These are phyloP conservation scores for Micronisus gabar DNA, from an alignment of 2,113 vertebrate genomes.

Conservation along the genomic window DNA sequence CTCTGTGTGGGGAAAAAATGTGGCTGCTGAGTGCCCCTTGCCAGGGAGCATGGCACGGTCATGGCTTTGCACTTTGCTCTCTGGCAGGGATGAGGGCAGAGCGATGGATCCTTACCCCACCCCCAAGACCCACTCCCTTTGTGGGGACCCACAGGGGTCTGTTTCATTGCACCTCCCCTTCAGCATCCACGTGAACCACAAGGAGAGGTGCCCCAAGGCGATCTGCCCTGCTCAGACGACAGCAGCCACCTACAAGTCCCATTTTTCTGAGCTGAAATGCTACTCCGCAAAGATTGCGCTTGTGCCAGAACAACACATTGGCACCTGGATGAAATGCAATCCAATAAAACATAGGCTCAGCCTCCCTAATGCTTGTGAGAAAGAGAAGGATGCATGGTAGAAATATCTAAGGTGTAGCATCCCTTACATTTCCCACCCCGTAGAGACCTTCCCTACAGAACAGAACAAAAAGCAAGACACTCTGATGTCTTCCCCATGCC, in stretches of 20 bases:
- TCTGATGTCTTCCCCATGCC: background rate
- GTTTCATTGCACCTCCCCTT: background rate
- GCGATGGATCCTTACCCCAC: background rate
- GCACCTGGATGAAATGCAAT: background rate
- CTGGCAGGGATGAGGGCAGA: background rate
- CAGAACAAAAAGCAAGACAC: background rate
- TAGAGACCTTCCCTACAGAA: background rate
- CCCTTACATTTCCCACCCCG: background rate
- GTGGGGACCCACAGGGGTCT: background rate
- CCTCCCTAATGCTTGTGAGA: background rate
- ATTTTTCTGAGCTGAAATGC: background rate
- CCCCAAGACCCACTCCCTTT: background rate
- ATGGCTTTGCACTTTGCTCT: background rate
- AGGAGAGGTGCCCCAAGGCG: background rate
- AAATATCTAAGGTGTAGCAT: background rate
- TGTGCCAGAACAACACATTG: rapidly evolving
- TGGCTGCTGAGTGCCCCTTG: background rate
- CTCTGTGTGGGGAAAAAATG: conserved; percentile 69
- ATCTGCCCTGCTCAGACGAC: background rate
- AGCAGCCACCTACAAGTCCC: background rate
- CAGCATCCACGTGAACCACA: rapidly evolving
- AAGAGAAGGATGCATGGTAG: background rate
- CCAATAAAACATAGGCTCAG: background rate
- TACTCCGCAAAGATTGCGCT: background rate
- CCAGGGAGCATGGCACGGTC: rapidly evolving